phyloP scores from a whole-genome alignment of 37 sponge, comb jelly and placozoan species.

The Spongilla lacustris region DNA sequence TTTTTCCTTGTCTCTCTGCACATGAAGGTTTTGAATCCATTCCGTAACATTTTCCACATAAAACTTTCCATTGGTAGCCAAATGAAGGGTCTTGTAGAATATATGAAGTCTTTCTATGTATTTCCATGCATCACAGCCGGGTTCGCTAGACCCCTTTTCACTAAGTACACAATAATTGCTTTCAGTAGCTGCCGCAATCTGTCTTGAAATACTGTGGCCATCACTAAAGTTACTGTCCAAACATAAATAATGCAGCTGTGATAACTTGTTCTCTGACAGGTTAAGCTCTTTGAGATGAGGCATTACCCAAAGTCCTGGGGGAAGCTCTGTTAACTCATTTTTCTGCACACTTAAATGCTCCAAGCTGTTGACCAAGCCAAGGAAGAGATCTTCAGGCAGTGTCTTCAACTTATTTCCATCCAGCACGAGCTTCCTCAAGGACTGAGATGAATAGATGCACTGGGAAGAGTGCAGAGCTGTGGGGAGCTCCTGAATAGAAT shows the following conservation, averaged over 20 bases:
- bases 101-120: not conserved
- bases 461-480: not conserved
- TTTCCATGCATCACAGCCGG: not conserved
- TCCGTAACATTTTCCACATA: not conserved
- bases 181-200: constrained; percentile 41
- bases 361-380: constrained; percentile 23
- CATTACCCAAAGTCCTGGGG: constrained; percentile 62
- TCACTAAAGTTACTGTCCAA: constrained; percentile 57
- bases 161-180: not conserved
- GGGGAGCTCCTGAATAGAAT: constrained; percentile 50
- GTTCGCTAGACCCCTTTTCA: too few relatives aligned
- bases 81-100: not conserved
- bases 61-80: not conserved
- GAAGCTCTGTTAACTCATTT: constrained; percentile 42
- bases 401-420: constrained; percentile 47
- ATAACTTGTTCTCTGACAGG: constrained; percentile 55
- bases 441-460: constrained; percentile 31
- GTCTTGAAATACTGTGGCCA: constrained; percentile 33
- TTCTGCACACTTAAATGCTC: constrained; percentile 47
- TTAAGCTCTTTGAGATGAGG: constrained; percentile 60
- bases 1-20: not conserved
- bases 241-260: constrained; percentile 77
- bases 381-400: constrained; percentile 62
- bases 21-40: not conserved
- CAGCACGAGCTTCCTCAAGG: constrained; percentile 29